These are phyloP conservation scores for Batillaria attramentaria DNA, from an alignment of 1,140 invertebrate species.

Conservation along the genomic window DNA sequence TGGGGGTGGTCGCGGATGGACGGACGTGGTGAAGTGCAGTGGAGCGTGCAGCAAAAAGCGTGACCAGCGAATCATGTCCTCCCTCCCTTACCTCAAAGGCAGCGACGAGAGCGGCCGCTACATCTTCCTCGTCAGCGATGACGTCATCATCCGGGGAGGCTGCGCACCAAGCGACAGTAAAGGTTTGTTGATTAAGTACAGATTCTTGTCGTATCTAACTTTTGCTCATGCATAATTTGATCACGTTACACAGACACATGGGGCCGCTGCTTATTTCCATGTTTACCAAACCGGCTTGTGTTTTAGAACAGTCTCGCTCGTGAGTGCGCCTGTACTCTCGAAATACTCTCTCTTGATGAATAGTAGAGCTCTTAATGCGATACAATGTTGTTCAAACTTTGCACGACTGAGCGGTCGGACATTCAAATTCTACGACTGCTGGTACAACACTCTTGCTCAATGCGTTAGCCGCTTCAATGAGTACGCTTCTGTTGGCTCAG, in stretches of 20 bases:
- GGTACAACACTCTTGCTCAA: too few relatives aligned
- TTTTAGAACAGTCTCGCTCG: background rate
- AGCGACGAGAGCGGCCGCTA: constrained; percentile 42
- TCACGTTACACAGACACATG: background rate
- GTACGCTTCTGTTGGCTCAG: background rate
- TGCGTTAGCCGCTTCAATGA: too few relatives aligned
- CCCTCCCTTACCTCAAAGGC: background rate
- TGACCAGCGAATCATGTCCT: background rate
- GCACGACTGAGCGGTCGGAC: too few relatives aligned
- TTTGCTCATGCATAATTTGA: background rate
- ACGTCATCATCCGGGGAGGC: constrained; percentile 44
- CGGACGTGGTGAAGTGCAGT: constrained; percentile 36
- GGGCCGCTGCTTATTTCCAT: background rate
- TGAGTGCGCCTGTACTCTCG: background rate
- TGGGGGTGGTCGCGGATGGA: constrained; percentile 50
- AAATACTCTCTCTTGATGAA: constrained; percentile 3
- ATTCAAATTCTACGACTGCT: too few relatives aligned
- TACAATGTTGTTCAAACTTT: too few relatives aligned
- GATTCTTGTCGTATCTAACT: background rate
- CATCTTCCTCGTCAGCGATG: constrained; percentile 46
- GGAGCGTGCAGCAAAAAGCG: background rate
- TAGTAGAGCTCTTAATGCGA: too few relatives aligned
- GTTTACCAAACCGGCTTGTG: background rate
- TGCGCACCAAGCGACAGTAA: constrained; percentile 36
- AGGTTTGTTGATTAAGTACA: constrained; percentile 19